phyloP scores from a whole-genome alignment of 1,140 invertebrate species.

The Aphis craccivora region DNA sequence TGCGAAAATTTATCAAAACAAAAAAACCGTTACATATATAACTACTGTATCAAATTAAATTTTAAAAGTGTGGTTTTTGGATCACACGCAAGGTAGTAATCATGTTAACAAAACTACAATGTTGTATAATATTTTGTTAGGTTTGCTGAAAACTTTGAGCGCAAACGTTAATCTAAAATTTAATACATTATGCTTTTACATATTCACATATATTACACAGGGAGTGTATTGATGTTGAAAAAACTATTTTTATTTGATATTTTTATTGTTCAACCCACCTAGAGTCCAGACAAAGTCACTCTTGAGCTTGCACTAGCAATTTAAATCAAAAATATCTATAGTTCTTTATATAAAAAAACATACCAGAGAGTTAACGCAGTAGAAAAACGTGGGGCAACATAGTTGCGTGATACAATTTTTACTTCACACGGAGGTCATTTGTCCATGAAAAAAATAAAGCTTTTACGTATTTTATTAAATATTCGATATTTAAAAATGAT shows the following conservation, averaged over 20 bases:
- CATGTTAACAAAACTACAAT: not conserved
- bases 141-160: not conserved
- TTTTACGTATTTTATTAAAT: not conserved
- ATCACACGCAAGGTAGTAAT: not conserved
- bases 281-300: not conserved
- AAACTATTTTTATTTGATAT: not conserved
- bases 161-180: not conserved
- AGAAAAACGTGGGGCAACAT: not conserved
- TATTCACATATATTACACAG: not conserved
- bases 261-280: not conserved
- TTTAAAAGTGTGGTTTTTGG: not conserved
- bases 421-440: not conserved
- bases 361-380: not conserved
- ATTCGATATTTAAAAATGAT: not conserved
- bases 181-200: not conserved
- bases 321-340: not conserved
- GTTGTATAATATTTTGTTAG: not conserved
- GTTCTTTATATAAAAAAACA: not conserved
- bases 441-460: not conserved
- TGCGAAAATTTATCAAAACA: constrained; percentile 62
- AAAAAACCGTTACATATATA: not conserved
- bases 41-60: not conserved
- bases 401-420: not conserved
- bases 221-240: not conserved
- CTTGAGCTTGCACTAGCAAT: not conserved